A percentile compares a stretch with the other conserved stretches of the same genome.
Evolutionary conservation across 2,888 invertebrate species (phyloP).

Genomic region (Amblyjoppa proteus): DNA sequence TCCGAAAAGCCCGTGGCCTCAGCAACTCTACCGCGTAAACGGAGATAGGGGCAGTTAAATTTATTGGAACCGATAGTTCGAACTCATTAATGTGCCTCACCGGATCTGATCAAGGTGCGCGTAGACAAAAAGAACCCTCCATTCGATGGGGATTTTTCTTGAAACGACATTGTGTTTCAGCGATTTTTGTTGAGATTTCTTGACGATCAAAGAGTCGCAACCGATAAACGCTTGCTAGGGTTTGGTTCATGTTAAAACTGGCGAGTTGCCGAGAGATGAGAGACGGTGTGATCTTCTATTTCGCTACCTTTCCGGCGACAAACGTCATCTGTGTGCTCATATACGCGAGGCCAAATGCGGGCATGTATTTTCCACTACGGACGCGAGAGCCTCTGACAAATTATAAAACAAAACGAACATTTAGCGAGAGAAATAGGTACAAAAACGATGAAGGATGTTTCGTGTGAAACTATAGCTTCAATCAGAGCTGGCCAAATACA

Average conservation of each 20-base stretch:
- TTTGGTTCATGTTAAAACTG: slow-evolving; percentile 56
- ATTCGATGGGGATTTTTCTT: not conserved
- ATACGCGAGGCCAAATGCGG: too few relatives aligned
- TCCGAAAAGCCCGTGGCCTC: not conserved
- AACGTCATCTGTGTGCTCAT: too few relatives aligned
- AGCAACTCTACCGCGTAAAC: not conserved
- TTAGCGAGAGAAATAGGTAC: too few relatives aligned
- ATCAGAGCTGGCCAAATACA: too few relatives aligned
- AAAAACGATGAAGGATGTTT: too few relatives aligned
- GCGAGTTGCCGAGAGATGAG: slow-evolving; percentile 55
- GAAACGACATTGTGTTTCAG: not conserved
- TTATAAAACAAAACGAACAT: too few relatives aligned
- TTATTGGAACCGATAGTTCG: not conserved
- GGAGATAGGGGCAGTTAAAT: not conserved
- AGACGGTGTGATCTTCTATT: too few relatives aligned
- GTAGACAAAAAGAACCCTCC: not conserved
- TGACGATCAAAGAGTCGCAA: not conserved
- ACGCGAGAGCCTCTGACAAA: too few relatives aligned
- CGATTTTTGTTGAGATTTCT: not conserved
- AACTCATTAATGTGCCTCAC: not conserved
- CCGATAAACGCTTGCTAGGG: slow-evolving; percentile 19
- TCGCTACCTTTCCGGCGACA: too few relatives aligned
- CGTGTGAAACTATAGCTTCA: too few relatives aligned
- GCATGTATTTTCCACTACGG: too few relatives aligned
- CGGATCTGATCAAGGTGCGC: not conserved